Percentiles rank a stretch among this genome's conserved stretches.
Conservation (phyloP, 2,113 vertebrate genomes). For the Circaetus cinerascens region DNA sequence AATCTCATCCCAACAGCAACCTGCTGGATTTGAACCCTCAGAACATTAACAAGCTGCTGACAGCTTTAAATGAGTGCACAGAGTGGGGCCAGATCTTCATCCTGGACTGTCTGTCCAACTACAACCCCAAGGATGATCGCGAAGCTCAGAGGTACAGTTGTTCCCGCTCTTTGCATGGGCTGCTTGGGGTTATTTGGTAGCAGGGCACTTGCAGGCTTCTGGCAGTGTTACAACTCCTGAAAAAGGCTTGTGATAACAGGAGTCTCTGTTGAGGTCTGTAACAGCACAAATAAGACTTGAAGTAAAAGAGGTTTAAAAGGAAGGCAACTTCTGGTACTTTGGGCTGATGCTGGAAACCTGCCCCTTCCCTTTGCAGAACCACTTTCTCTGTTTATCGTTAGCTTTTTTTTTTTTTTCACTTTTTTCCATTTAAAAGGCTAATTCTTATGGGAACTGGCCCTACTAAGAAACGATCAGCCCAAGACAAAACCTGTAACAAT, state of each 20-base stretch:
- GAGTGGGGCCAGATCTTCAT: conserved; percentile 99
- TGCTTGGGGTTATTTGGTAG: background rate
- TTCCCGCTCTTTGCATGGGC: background rate
- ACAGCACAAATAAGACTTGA: background rate
- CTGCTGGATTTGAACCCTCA: conserved; percentile 97
- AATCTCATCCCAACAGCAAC: conserved; percentile 99
- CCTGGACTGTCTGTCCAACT: conserved; percentile 97
- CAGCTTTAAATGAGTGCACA: conserved; percentile 95
- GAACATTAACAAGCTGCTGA: conserved; percentile 98
- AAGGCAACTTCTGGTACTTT: background rate
- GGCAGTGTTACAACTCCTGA: background rate
- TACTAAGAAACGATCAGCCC: background rate
- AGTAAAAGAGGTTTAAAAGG: background rate
- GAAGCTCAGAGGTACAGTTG: conserved; percentile 92
- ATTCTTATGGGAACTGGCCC: background rate
- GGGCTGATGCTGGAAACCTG: background rate
- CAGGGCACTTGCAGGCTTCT: background rate
- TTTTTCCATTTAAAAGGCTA: background rate
- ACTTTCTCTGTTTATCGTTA: background rate
- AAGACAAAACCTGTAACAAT: background rate
- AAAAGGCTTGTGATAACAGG: no score
- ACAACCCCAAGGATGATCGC: conserved; percentile 96
- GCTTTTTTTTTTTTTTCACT: background rate
- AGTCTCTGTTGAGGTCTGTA: background rate
- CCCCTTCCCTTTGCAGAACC: background rate